phyloP scores from a whole-genome alignment of 2,888 invertebrate species.

The Cantharis flavilabris region DNA sequence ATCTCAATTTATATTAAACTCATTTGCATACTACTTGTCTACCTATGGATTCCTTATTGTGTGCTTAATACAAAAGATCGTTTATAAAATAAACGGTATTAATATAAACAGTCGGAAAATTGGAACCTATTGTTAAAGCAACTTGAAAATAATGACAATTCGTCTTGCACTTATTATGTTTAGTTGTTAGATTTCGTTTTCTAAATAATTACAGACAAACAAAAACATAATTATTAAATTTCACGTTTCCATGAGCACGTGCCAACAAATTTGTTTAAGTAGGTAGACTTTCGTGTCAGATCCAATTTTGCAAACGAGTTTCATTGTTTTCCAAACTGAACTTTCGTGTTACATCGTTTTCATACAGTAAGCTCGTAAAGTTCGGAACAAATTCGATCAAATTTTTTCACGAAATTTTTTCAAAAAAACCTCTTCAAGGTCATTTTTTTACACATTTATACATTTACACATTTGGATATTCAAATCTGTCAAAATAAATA shows the following conservation, averaged over 20 bases:
- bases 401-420: too few relatives aligned
- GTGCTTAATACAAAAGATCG: slow-evolving; percentile 21
- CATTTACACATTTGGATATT: too few relatives aligned
- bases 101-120: slow-evolving; percentile 11
- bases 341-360: not conserved
- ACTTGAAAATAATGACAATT: slow-evolving; percentile 22
- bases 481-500: too few relatives aligned
- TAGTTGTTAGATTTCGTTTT: slow-evolving; percentile 7
- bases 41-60: slow-evolving; percentile 5
- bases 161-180: not conserved
- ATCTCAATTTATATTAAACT: slow-evolving; percentile 17
- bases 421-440: too few relatives aligned
- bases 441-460: too few relatives aligned
- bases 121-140: slow-evolving; percentile 14
- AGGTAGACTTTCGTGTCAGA: slow-evolving; percentile 1
- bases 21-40: slow-evolving; percentile 11
- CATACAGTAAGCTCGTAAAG: not conserved
- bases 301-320: slow-evolving; percentile 1
- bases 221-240: slow-evolving; percentile 16
- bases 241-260: not conserved
- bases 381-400: too few relatives aligned
- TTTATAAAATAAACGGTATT: slow-evolving; percentile 20
- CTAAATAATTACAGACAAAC: slow-evolving; percentile 14
- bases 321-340: slow-evolving; percentile 1
- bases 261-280: slow-evolving; percentile 2